These are phyloP conservation scores for Geococcyx californianus DNA, from an alignment of 2,113 vertebrate species.

Conservation along the genomic window DNA sequence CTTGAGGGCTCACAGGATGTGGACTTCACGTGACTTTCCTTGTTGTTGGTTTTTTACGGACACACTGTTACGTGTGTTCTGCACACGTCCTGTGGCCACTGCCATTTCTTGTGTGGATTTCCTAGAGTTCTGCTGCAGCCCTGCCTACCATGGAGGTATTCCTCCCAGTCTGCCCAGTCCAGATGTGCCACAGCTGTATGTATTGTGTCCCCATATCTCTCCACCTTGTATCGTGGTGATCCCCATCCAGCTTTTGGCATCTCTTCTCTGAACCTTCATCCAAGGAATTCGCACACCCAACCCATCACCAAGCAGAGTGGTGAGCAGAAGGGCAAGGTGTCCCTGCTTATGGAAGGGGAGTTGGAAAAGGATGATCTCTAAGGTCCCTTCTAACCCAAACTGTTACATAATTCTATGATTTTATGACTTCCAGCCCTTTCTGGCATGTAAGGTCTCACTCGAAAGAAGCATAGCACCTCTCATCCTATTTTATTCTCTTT, in stretches of 20 bases:
- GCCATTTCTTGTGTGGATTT: background rate
- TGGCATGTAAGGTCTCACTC: background rate
- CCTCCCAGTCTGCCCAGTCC: background rate
- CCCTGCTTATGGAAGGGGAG: too few species aligned
- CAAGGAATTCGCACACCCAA: background rate
- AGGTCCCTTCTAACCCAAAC: too few species aligned
- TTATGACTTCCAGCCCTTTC: background rate
- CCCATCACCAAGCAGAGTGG: rapidly evolving
- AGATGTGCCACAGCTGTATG: background rate
- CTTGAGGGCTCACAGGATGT: background rate
- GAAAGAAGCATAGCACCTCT: background rate
- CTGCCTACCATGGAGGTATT: background rate
- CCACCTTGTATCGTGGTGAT: background rate
- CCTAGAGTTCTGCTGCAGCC: background rate
- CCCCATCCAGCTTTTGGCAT: background rate
- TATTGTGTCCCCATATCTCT: background rate
- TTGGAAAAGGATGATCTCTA: too few species aligned
- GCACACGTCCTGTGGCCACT: background rate
- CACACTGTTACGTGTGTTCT: rapidly evolving
- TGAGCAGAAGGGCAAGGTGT: background rate
- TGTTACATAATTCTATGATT: too few species aligned
- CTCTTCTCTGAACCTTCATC: background rate
- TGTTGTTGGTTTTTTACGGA: background rate
- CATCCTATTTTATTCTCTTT: background rate
- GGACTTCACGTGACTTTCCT: background rate